Base-by-base conservation (phyloP, 2,888 invertebrate species). In the Sphecodes monilicornis region DNA sequence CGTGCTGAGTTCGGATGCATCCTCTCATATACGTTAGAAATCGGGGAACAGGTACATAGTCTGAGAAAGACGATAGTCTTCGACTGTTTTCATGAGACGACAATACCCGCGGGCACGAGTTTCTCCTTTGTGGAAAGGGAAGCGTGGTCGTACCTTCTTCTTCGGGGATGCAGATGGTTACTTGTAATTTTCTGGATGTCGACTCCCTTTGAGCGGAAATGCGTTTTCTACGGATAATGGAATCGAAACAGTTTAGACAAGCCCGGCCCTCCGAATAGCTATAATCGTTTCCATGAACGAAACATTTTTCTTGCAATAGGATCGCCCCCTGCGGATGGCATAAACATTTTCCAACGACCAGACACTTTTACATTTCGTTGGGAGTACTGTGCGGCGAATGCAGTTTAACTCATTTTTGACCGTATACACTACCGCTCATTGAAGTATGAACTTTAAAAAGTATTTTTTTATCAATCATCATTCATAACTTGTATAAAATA, bases 11-110 rank as follows among this genome's bases (percentile, higher is more conserved):
- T 50, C 10, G 50, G 50, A 50, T 10, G 50, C 50, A 50, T 50
- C 50, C 50, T 50, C 50, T 50, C 6, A 50, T 50, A 66, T 85
- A 82, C 41, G 68, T 69, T 84, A 84, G 84, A 84, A 87, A 86
- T 87, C 82, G 86, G 84, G 68, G 86, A 85, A 89, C 88, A 89
- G 88, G 88, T 89, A 89, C 68, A 75, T 86, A 88, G 54, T 69
- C 57, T 18, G 50, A 26, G 77, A 22, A 68, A 66, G 11, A 66
- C 66, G 66, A 60, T 36, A 39, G 68, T 68, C 39, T 8, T 69
- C 76, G 68, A 41, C 69, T 73, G 50, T 43, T 74, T 82, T 64
- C 73, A 74, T 36, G 54, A 10, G 50, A 26, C 11, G 32, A 76
- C 72, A 72, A 76, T 71, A 60, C 75, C 75, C 78, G 82, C 76